Evolutionary conservation across 2,113 vertebrate species (phyloP), one percentile per base, ranked within the genome.

Genomic region (Notarius quadriscutis): DNA sequence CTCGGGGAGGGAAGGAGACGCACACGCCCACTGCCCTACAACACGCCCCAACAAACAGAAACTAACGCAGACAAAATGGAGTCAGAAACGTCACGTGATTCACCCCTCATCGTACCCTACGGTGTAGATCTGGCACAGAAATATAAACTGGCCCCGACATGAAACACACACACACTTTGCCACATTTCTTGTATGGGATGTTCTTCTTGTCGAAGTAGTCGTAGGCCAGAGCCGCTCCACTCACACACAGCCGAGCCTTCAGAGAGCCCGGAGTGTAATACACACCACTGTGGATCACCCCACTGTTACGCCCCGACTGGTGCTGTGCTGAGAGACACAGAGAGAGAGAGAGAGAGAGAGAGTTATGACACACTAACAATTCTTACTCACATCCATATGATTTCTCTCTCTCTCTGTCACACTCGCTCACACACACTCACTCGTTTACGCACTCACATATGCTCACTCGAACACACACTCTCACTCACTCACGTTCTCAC

Each of bases 271-370:
- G 98, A 0, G 94, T 97, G 95, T 99, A 99, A 93, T 99, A 99
- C 91, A 99, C 97, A 4, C 98, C 98, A 5, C 97, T 99, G 95
- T 99, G 98, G 93, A 99, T 98, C 87, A 99, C 98, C 0, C 98
- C 98, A 34, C 98, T 99, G 96, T 99, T 99, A 89, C 96, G 97
- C 9, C 98, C 97, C 14, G 97, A 98, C 94, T 99, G 98, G 88
- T 99, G 98, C 5, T 90, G 0, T 87, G 98, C 98, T 99, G 87
- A 15, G 84, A 78, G 51, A 0, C 62, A 71, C 17, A 72, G 4
- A 87, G 14, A 72, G 25, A 86, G 72, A 80, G 71, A 18, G 34
- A 74, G 7, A 48, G 34, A 22, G 34, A 48, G 69, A 34, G 30
- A 18, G 30, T 41, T 41, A 41, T 41, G 6, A 55, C 1, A 57